These are phyloP conservation scores for Carterocephalus palaemon DNA, from an alignment of 2,888 invertebrate species.

Conservation along the genomic window DNA sequence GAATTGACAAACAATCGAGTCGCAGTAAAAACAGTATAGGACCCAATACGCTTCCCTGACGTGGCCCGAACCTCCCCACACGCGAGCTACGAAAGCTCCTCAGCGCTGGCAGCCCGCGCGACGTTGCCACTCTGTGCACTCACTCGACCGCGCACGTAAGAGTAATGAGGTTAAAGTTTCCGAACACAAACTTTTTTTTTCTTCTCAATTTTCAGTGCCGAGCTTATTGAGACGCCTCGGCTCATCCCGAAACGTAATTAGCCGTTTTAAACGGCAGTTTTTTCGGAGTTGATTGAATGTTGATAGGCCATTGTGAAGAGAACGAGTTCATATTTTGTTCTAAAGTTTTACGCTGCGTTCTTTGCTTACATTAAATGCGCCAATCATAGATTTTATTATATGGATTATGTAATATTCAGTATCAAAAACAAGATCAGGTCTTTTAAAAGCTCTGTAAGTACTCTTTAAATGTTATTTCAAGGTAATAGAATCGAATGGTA, in stretches of 20 bases:
- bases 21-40: background rate
- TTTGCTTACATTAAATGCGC: background rate
- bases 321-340: slow-evolving; percentile 1
- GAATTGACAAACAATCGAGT: too few species aligned
- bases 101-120: slow-evolving; percentile 51
- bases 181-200: slow-evolving; percentile 58
- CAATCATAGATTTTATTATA: too few species aligned
- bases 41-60: background rate
- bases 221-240: slow-evolving; percentile 31
- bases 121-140: slow-evolving; percentile 66
- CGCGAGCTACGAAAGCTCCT: slow-evolving; percentile 49
- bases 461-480: too few species aligned
- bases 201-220: slow-evolving; percentile 52
- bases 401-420: too few species aligned
- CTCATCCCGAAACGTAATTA: slow-evolving; percentile 31
- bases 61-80: slow-evolving; percentile 38
- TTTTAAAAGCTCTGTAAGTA: too few species aligned
- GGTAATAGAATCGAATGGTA: too few species aligned
- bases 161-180: slow-evolving; percentile 77
- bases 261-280: slow-evolving; percentile 26
- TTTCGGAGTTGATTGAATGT: slow-evolving; percentile 22
- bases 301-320: background rate
- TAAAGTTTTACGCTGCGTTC: slow-evolving; percentile 5
- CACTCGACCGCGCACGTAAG: slow-evolving; percentile 46
- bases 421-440: too few species aligned